Conservation (phyloP, 2,888 invertebrate genomes). For the Euzophera pinguis region DNA sequence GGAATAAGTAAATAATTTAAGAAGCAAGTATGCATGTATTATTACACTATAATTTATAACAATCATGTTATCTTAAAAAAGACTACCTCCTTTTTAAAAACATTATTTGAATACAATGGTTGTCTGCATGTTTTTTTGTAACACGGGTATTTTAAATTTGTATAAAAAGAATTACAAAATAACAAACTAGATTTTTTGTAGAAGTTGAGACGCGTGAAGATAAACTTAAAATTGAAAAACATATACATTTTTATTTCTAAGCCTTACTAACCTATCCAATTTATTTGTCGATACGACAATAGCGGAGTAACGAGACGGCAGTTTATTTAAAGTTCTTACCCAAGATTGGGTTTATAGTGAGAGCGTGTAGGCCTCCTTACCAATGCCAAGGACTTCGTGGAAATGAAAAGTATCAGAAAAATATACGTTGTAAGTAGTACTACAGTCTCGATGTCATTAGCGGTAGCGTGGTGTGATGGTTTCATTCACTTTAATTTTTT, state of each 20-base stretch:
- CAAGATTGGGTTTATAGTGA: constrained; percentile 71
- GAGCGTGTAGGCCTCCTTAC: constrained; percentile 42
- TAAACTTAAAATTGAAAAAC: constrained; percentile 52
- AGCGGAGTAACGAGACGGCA: constrained; percentile 63
- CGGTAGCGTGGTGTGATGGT: constrained; percentile 72
- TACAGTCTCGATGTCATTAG: constrained; percentile 59
- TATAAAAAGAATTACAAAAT: too few relatives aligned
- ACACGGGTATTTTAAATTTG: too few relatives aligned
- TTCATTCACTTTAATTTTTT: constrained; percentile 46
- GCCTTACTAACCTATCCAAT: constrained; percentile 58
- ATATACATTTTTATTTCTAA: constrained; percentile 29
- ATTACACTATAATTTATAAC: too few relatives aligned
- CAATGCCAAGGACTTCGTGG: constrained; percentile 53
- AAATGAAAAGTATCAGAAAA: constrained; percentile 36
- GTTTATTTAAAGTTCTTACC: constrained; percentile 52
- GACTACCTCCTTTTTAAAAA: too few relatives aligned
- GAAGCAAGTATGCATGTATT: too few relatives aligned
- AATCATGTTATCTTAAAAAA: too few relatives aligned
- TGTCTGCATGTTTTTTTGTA: too few relatives aligned
- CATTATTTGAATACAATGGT: too few relatives aligned
- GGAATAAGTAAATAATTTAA: too few relatives aligned
- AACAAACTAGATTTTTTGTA: neutral
- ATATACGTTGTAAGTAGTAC: constrained; percentile 58
- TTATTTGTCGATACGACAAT: constrained; percentile 66
- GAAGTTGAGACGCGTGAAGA: neutral